These are phyloP conservation scores for Macrotis lagotis DNA, from an alignment of 2,113 vertebrate genomes.

Conservation along the genomic window DNA sequence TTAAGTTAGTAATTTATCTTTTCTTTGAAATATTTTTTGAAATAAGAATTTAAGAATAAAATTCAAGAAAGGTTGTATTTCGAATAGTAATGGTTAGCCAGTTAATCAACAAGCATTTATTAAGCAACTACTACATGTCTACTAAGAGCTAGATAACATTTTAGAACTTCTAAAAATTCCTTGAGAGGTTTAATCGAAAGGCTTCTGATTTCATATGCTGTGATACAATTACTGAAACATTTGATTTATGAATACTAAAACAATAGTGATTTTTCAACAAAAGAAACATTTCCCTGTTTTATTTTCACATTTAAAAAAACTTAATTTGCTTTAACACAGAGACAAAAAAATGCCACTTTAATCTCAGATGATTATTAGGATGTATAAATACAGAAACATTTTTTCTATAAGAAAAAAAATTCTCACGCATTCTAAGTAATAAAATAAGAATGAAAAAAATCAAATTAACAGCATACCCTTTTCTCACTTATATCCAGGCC, in stretches of 20 bases:
- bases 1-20: slow-evolving; percentile 16
- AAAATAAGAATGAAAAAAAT: neutral
- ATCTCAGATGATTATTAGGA: neutral
- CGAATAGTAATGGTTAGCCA: neutral
- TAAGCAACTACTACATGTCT: neutral
- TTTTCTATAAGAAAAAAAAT: neutral
- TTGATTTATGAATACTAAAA: slow-evolving; percentile 31
- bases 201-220: neutral
- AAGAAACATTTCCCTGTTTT: neutral
- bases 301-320: neutral
- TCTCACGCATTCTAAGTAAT: neutral
- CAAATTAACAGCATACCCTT: too few species aligned
- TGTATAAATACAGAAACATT: neutral
- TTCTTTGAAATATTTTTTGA: slow-evolving; percentile 31
- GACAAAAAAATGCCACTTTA: neutral
- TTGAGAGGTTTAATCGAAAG: neutral
- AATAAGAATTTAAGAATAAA: neutral
- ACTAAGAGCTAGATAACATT: neutral
- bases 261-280: neutral
- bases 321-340: slow-evolving; percentile 38
- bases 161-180: slow-evolving; percentile 32
- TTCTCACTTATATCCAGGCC: too few species aligned
- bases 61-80: slow-evolving; percentile 18
- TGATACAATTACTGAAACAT: slow-evolving; percentile 23
- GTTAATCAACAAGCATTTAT: neutral